Evolutionary conservation across 1,140 invertebrate species (phyloP).

Genomic region (Elysia chlorotica): DNA sequence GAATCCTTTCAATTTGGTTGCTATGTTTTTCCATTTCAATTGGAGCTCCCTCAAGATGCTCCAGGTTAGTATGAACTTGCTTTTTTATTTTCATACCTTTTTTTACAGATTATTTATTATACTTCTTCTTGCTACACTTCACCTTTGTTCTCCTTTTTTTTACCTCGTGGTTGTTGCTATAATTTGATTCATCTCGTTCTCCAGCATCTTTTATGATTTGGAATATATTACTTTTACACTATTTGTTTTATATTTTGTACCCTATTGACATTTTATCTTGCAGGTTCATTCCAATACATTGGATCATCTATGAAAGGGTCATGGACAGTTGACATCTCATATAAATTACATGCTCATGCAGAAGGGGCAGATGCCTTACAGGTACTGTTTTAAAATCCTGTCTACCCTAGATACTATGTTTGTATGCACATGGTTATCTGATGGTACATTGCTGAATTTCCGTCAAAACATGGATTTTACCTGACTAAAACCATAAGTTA

Average conservation of each 20-base stretch:
- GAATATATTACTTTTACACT: no score
- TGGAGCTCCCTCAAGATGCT: conserved; percentile 31
- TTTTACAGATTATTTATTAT: not conserved
- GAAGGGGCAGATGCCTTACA: conserved; percentile 5
- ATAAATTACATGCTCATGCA: conserved; percentile 1
- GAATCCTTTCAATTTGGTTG: conserved; percentile 32
- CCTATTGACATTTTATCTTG: no score
- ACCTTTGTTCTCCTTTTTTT: not conserved
- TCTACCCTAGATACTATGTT: no score
- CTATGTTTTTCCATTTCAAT: conserved; percentile 39
- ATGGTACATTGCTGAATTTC: no score
- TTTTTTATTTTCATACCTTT: no score
- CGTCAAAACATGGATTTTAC: no score
- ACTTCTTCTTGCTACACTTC: not conserved
- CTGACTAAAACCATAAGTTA: no score
- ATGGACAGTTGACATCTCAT: conserved; percentile 22
- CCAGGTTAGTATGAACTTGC: conserved; percentile 28
- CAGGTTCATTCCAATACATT: conserved; percentile 26
- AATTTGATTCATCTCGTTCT: no score
- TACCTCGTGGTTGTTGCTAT: no score
- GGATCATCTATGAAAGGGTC: not conserved
- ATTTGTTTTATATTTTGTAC: no score
- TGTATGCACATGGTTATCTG: no score
- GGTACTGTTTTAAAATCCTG: not conserved
- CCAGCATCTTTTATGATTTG: no score